A percentile compares a stretch with the other conserved stretches of the same genome.
Evolutionary conservation across 2,113 vertebrate species (phyloP).

Genomic region (Osmerus mordax): DNA sequence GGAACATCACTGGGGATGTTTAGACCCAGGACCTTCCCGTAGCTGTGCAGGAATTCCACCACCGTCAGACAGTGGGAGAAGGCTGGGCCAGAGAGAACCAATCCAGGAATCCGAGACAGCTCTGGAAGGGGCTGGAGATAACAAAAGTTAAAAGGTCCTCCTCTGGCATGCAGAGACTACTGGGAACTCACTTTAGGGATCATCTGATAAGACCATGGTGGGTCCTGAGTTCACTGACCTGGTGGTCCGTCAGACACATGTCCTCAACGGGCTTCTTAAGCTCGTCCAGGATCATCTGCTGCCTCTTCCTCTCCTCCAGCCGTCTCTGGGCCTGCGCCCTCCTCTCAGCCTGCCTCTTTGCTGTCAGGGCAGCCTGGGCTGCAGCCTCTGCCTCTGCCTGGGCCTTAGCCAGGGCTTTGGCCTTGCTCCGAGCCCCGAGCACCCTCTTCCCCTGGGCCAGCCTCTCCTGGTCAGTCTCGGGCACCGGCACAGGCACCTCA

Average conservation of each 20-base stretch:
- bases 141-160: conserved; percentile 10
- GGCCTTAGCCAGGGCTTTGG: conserved; percentile 78
- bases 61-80: conserved; percentile 87
- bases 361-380: conserved; percentile 62
- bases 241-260: conserved; percentile 93
- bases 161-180: not conserved
- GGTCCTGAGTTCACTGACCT: conserved; percentile 62
- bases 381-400: conserved; percentile 76
- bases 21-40: conserved; percentile 87
- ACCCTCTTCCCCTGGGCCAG: conserved; percentile 62
- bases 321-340: conserved; percentile 78
- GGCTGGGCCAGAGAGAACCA: conserved; percentile 81
- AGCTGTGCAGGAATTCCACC: conserved; percentile 90
- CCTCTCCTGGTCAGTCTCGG: conserved; percentile 60
- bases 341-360: conserved; percentile 77
- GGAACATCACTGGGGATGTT: conserved; percentile 84
- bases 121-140: conserved; percentile 80
- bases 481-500: conserved; percentile 28
- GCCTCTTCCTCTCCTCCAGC: conserved; percentile 84
- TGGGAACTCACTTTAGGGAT: too few species aligned
- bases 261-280: conserved; percentile 95
- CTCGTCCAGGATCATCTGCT: conserved; percentile 90
- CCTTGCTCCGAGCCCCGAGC: conserved; percentile 74
- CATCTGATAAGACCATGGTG: not conserved
- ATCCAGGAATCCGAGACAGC: conserved; percentile 82